Conservation (phyloP, 2,113 vertebrate species). For the Hylia prasina region DNA sequence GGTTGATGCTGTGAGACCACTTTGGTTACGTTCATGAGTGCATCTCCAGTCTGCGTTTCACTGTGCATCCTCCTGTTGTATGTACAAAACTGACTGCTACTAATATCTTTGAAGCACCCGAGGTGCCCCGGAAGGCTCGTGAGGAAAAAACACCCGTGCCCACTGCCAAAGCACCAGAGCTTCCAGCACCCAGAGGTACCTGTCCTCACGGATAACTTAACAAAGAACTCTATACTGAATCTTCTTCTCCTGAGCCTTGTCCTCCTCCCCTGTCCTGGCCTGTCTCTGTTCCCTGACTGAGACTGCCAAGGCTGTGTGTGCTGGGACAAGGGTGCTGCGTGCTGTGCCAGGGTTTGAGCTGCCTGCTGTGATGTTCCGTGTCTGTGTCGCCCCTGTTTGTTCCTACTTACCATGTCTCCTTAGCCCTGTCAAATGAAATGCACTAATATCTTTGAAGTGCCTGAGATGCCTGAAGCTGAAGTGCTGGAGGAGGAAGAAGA, state of each 20-base stretch:
- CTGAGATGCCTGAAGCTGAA: constrained; percentile 26
- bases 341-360: neutral
- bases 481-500: constrained; percentile 15
- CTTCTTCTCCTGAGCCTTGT: neutral
- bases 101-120: constrained; percentile 77
- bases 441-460: constrained; percentile 72
- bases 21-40: accelerated
- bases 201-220: neutral
- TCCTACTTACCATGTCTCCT: neutral
- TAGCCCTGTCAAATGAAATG: constrained; percentile 8
- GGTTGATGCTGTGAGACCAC: accelerated
- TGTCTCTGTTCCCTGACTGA: neutral
- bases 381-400: neutral
- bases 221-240: neutral
- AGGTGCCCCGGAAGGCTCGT: constrained; percentile 61
- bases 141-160: constrained; percentile 49
- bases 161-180: constrained; percentile 62
- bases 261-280: neutral
- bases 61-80: neutral
- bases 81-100: constrained; percentile 49
- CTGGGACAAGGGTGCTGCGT: neutral
- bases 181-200: constrained; percentile 64
- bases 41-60: neutral
- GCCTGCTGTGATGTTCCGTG: neutral
- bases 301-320: neutral